Conservation (phyloP, 2,113 vertebrate species). For the Coptodon bakossiorum region DNA sequence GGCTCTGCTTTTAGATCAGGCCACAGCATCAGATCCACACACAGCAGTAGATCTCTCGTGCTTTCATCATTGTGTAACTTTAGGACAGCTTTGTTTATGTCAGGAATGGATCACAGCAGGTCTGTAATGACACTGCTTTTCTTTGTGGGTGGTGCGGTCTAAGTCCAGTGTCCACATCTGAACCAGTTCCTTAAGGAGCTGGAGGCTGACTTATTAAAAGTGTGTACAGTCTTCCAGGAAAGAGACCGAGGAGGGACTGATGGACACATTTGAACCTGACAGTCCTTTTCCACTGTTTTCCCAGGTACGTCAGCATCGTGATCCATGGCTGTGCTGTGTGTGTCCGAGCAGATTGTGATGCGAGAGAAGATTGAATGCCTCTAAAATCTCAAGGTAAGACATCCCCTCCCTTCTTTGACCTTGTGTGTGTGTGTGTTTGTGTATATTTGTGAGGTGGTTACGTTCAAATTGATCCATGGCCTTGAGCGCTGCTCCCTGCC, state of each 20-base stretch:
- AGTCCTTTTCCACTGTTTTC: not conserved
- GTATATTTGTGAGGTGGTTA: not conserved
- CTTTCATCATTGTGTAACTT: not conserved
- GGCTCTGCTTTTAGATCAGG: not conserved
- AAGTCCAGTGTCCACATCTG: not conserved
- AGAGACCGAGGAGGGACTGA: not conserved
- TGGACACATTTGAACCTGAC: not conserved
- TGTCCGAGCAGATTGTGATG: slow-evolving; percentile 31
- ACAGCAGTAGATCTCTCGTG: not conserved
- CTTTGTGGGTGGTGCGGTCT: not conserved
- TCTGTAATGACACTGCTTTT: not conserved
- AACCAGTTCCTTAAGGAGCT: not conserved
- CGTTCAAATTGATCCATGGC: slow-evolving; percentile 9
- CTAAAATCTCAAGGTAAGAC: slow-evolving; percentile 64
- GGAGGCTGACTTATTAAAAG: not conserved
- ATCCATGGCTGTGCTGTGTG: slow-evolving; percentile 21
- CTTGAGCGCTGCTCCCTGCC: not conserved
- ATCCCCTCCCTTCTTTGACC: not conserved
- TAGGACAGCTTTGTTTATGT: not conserved
- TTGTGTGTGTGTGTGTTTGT: not conserved
- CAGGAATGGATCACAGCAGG: not conserved
- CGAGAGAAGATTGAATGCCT: slow-evolving; percentile 64
- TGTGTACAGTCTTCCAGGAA: not conserved
- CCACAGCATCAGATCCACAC: not conserved
- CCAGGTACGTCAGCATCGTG: slow-evolving; percentile 15